Evolutionary conservation across 2,113 vertebrate genomes (phyloP), one percentile per base, ranked within the genome.

Genomic region (Perca fluviatilis): DNA sequence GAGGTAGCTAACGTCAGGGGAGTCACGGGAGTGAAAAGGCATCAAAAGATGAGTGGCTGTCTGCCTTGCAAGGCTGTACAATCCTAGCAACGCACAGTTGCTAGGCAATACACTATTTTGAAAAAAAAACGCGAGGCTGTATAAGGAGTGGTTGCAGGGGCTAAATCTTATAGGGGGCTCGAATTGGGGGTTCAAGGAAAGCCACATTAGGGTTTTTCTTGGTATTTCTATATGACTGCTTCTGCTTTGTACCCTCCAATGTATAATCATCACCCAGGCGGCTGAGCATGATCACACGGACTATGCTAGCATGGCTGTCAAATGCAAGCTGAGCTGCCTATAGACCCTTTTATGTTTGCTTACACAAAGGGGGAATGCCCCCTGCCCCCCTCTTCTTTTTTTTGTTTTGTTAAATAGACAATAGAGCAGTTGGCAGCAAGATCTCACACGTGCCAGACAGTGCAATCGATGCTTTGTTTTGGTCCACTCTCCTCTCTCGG

Each of bases 71-170:
- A 75, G 77, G 74, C 74, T 67, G 70, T 36, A 63, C 82, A 50
- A 74, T 68, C 86, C 74, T 90, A 81, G 89, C 92, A 90, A 90
- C 88, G 64, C 77, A 62, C 86, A 92, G 94, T 95, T 95, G 94
- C 93, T 94, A 93, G 91, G 95, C 88, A 81, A 93, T 93, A 77
- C 79, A 78, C 82, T 40, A 51, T 63, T 87, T 33, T 67, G 1
- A 33, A 80, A 73, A 77, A 68, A 53, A 54, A 21, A 43, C 0
- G 68, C 30, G 56, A 49, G 54, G 64, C 54, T 74, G 60, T 27
- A 30, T 36, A 40, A 83, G 76, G 74, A 73, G 63, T 51, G 77
- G 72, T 25, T 36, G 43, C 25, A 11, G 27, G 47, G 62, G 40
- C 61, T 19, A 6, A 13, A 43, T 40, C 13, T 21, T 13, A 33